Percentiles rank a stretch among this genome's conserved stretches.
Conservation (phyloP, 2,797 vertebrate species). For the Synaphobranchus kaupii region DNA sequence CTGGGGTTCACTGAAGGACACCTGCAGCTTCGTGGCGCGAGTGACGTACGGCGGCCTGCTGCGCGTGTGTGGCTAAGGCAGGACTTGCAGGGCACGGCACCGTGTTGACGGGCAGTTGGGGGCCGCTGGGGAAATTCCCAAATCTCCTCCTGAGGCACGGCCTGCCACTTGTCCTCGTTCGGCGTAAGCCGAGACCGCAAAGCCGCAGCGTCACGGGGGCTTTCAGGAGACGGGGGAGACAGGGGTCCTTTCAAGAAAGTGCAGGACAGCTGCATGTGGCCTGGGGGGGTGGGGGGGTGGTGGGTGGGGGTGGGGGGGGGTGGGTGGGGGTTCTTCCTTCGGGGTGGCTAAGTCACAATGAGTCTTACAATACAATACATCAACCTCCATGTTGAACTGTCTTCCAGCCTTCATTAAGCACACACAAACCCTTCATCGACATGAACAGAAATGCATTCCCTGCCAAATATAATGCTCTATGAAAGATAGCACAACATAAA, state of each 20-base stretch:
- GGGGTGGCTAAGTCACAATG: not conserved
- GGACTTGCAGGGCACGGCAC: not conserved
- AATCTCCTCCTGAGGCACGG: not conserved
- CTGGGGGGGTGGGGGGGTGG: not conserved
- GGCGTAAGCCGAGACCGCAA: not conserved
- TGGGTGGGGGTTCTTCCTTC: not conserved
- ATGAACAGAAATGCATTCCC: not conserved
- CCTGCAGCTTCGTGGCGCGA: not conserved
- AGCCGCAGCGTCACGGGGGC: not conserved
- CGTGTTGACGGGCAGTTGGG: not conserved
- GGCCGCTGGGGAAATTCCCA: not conserved
- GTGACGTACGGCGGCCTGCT: not conserved
- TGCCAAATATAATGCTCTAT: not conserved
- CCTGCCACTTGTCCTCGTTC: not conserved
- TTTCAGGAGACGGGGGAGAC: not conserved
- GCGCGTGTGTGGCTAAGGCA: not conserved
- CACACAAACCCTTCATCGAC: not conserved
- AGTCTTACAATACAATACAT: not conserved
- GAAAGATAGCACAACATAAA: not conserved
- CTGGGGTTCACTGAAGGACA: conserved; percentile 3
- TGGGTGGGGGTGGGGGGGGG: not conserved
- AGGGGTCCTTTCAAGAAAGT: conserved; percentile 12
- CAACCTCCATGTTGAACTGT: not conserved
- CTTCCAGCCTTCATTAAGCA: not conserved
- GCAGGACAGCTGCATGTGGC: conserved; percentile 1